Evolutionary conservation across 2,888 invertebrate species (phyloP), one percentile per base, ranked within the genome.

Genomic region (Amblyjoppa fuscipennis): DNA sequence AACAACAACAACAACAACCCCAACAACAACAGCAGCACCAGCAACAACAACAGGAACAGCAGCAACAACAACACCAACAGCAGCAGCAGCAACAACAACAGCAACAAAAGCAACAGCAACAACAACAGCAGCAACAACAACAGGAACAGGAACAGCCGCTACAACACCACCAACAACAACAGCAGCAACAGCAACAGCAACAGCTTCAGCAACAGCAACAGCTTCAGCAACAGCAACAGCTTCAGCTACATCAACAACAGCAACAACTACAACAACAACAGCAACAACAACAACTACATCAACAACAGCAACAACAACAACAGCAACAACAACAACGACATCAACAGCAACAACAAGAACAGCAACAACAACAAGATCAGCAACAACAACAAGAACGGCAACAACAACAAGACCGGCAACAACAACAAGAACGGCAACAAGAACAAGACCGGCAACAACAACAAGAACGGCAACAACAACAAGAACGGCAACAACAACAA

Each of bases 221-320:
- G 0, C 45, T 13, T 0, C 45, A 13, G 3, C 92, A 90, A 51
- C 89, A 88, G 74, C 45, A 45, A 0, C 45, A 13, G 0, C 45
- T 13, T 0, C 13, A 45, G 2, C 45, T 13, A 13, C 45, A 20
- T 20, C 90, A 88, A 75, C 45, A 49, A 16, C 45, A 16, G 3
- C 45, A 49, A 4, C 13, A 49, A 16, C 45, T 16, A 16, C 45
- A 49, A 11, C 45, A 45, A 3, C 45, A 45, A 16, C 45, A 49
- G 1, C 41, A 41, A 0, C 11, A 41, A 0, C 41, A 41, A 0
- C 45, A 49, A 0, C 45, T 16, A 1, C 45, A 49, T 1, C 16
- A 16, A 16, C 16, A 16, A 16, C 45, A 16, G 3, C 13, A 49
- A 0, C 45, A 49, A 0, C 45, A 49, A 4, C 45, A 49, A 56